Evolutionary conservation across 2,113 vertebrate species (phyloP).

Genomic region (Nansenia antarctica): DNA sequence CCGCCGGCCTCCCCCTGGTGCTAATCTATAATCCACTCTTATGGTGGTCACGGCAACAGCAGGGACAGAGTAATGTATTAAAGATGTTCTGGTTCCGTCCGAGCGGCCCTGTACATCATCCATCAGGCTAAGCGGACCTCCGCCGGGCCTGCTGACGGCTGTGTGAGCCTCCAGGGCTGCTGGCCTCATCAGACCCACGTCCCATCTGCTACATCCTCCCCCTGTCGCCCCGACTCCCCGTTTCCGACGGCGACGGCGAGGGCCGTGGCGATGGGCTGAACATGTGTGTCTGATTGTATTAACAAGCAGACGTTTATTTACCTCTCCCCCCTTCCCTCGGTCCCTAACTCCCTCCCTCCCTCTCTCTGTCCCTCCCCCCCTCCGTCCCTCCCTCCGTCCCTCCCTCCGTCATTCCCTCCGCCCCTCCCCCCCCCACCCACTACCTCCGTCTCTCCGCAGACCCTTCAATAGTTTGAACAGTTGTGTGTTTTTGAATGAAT

Average conservation of each 20-base stretch:
- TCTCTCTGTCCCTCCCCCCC: no score
- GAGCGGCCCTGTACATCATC: background rate
- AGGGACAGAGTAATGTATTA: constrained; percentile 23
- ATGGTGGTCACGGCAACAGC: no score
- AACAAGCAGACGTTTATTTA: constrained; percentile 42
- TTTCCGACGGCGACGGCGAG: background rate
- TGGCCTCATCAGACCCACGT: constrained; percentile 14
- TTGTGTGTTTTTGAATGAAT: constrained; percentile 18
- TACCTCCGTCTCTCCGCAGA: constrained; percentile 16
- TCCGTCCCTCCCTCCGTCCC: background rate
- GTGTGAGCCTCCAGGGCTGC: constrained; percentile 7
- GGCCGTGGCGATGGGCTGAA: constrained; percentile 1
- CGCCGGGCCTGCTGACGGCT: background rate
- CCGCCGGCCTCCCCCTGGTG: no score
- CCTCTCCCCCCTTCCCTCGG: constrained; percentile 1
- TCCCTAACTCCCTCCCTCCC: constrained; percentile 13
- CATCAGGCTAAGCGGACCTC: background rate
- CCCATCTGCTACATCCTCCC: constrained; percentile 7
- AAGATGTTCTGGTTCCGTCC: constrained; percentile 19
- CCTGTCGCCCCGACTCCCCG: background rate
- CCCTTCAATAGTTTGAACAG: constrained; percentile 31
- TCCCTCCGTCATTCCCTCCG: constrained; percentile 2
- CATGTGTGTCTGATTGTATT: constrained; percentile 35
- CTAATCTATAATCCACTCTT: no score
- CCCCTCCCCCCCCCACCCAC: constrained; percentile 15